phyloP scores from a whole-genome alignment of 2,888 invertebrate species.

The Hypolimnas misippus region DNA sequence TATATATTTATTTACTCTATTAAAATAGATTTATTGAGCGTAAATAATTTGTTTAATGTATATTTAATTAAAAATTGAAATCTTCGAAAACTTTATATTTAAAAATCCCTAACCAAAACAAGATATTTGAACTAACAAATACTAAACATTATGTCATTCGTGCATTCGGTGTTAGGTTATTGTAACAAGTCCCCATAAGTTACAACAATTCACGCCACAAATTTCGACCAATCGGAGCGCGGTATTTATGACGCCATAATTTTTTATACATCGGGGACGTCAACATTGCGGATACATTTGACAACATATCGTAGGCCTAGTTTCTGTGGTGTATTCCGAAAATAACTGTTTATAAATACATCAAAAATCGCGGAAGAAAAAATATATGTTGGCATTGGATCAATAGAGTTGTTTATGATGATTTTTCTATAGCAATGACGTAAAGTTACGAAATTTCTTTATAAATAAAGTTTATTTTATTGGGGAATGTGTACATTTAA shows the following conservation, averaged over 20 bases:
- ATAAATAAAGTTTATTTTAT: neutral
- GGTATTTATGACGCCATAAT: slow-evolving; percentile 27
- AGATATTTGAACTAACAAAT: neutral
- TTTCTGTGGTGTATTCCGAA: neutral
- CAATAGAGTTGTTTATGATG: slow-evolving; percentile 23
- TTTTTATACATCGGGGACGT: neutral
- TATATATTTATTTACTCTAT: too few species aligned
- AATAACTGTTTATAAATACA: slow-evolving; percentile 23
- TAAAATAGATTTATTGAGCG: too few species aligned
- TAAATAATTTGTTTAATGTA: too few species aligned
- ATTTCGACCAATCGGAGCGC: slow-evolving; percentile 29
- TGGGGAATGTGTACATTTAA: neutral
- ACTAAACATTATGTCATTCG: too few species aligned
- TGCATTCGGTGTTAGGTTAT: neutral
- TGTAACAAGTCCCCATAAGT: slow-evolving; percentile 1
- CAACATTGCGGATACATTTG: neutral
- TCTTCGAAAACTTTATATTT: too few species aligned
- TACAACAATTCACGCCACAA: slow-evolving; percentile 12
- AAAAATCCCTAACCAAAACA: too few species aligned
- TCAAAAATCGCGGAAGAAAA: slow-evolving; percentile 33
- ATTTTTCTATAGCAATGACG: slow-evolving; percentile 23
- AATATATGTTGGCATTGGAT: slow-evolving; percentile 30
- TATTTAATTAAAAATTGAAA: too few species aligned
- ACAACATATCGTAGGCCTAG: neutral
- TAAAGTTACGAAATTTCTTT: slow-evolving; percentile 8